Evolutionary conservation across 2,888 invertebrate species (phyloP).

Genomic region (Apodemia zela): DNA sequence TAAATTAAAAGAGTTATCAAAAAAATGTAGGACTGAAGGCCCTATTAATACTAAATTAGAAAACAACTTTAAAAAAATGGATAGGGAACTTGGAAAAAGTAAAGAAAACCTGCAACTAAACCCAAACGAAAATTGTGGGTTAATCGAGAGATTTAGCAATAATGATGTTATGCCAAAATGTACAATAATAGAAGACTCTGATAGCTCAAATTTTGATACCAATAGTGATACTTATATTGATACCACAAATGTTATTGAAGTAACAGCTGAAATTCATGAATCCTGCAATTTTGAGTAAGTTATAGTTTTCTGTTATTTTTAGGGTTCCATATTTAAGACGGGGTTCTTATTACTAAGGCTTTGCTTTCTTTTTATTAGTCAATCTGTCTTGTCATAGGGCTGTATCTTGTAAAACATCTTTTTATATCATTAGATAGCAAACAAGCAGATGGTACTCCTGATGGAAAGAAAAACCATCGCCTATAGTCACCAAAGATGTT

Average conservation of each 20-base stretch:
- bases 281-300: slow-evolving; percentile 52
- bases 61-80: slow-evolving; percentile 14
- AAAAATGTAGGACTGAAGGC: neutral
- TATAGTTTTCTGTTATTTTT: slow-evolving; percentile 17
- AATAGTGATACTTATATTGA: slow-evolving; percentile 50
- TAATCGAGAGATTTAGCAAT: neutral
- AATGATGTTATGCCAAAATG: slow-evolving; percentile 27
- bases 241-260: slow-evolving; percentile 43
- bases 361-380: too few relatives aligned
- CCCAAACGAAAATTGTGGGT: slow-evolving; percentile 23
- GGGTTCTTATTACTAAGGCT: too few relatives aligned
- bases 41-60: slow-evolving; percentile 12
- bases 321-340: too few relatives aligned
- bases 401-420: too few relatives aligned
- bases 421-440: too few relatives aligned
- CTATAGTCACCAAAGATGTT: too few relatives aligned
- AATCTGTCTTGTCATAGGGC: too few relatives aligned
- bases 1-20: neutral
- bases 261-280: slow-evolving; percentile 55
- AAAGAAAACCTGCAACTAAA: slow-evolving; percentile 9
- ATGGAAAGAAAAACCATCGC: too few relatives aligned
- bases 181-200: slow-evolving; percentile 44
- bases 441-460: too few relatives aligned
- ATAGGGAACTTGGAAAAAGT: slow-evolving; percentile 5
- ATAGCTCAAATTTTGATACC: slow-evolving; percentile 10